A percentile compares a stretch with the other conserved stretches of the same genome.
phyloP scores from a whole-genome alignment of 35 echinoderm and acorn worm genomes.

The Heliocidaris tuberculata region DNA sequence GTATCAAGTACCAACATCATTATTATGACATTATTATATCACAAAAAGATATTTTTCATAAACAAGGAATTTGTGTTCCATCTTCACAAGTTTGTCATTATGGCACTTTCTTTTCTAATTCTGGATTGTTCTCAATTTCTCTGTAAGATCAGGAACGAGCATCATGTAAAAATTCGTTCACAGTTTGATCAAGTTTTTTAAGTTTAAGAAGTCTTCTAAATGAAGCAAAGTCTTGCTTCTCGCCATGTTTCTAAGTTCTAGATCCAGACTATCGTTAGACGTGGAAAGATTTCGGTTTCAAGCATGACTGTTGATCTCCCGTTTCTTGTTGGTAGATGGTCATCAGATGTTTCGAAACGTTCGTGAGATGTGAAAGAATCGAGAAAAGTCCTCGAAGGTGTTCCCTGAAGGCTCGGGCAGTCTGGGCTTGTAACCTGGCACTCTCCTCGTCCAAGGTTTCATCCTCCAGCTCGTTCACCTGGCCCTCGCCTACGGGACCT shows the following conservation, averaged over 20 bases:
- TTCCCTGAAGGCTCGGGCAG: conserved; percentile 83
- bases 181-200: not conserved
- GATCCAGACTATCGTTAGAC: not conserved
- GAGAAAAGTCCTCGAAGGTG: conserved; percentile 89
- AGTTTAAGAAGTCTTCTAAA: not conserved
- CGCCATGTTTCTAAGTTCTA: not conserved
- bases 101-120: too few relatives aligned
- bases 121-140: too few relatives aligned
- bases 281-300: conserved; percentile 83
- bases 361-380: conserved; percentile 80
- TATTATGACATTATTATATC: too few relatives aligned
- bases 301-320: conserved; percentile 80
- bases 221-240: not conserved
- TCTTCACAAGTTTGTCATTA: too few relatives aligned
- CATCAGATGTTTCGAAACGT: conserved; percentile 77
- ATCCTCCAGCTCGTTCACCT: conserved; percentile 33
- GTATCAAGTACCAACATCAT: too few relatives aligned
- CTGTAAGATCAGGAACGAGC: too few relatives aligned
- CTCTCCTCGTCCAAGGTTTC: conserved; percentile 33
- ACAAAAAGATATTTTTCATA: too few relatives aligned
- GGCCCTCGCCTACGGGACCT: conserved; percentile 54
- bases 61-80: too few relatives aligned
- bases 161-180: not conserved
- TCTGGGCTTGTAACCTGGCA: conserved; percentile 14
- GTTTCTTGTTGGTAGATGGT: conserved; percentile 84